phyloP scores from a whole-genome alignment of 2,113 vertebrate genomes.

The Fulmarus glacialis region DNA sequence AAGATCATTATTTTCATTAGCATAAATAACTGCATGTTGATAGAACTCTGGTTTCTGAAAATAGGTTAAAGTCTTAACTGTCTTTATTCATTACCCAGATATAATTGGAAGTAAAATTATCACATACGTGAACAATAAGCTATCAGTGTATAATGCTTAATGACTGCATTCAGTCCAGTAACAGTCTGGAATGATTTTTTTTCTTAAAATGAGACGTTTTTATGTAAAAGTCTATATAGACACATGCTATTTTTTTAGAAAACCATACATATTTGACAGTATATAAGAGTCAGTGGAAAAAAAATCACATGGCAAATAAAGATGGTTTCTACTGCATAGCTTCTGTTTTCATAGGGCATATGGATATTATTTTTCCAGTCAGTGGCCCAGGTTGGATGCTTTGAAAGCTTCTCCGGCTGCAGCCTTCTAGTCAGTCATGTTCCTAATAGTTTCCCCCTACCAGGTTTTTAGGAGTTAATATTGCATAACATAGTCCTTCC shows the following conservation, averaged over 20 bases:
- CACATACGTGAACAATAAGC: constrained; percentile 45
- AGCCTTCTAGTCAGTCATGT: neutral
- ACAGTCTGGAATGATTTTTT: neutral
- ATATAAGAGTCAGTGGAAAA: neutral
- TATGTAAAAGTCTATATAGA: neutral
- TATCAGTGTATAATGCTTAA: constrained; percentile 20
- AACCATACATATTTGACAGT: neutral
- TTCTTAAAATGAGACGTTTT: neutral
- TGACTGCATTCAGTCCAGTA: neutral
- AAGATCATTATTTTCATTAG: constrained; percentile 77
- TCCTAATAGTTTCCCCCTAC: neutral
- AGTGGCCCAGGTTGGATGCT: neutral
- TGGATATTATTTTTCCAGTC: neutral
- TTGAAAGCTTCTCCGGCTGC: neutral
- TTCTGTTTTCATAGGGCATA: neutral
- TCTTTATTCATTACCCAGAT: constrained; percentile 69
- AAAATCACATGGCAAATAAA: neutral
- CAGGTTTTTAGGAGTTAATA: neutral
- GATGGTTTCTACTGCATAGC: neutral
- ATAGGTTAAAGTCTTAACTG: constrained; percentile 67
- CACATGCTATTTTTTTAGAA: neutral
- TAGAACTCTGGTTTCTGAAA: constrained; percentile 68
- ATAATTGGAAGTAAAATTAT: constrained; percentile 69
- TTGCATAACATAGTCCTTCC: neutral
- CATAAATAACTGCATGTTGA: constrained; percentile 74